Evolutionary conservation across 2,113 vertebrate genomes (phyloP), one percentile per base, ranked within the genome.

Genomic region (Drymodes brunneopygia): DNA sequence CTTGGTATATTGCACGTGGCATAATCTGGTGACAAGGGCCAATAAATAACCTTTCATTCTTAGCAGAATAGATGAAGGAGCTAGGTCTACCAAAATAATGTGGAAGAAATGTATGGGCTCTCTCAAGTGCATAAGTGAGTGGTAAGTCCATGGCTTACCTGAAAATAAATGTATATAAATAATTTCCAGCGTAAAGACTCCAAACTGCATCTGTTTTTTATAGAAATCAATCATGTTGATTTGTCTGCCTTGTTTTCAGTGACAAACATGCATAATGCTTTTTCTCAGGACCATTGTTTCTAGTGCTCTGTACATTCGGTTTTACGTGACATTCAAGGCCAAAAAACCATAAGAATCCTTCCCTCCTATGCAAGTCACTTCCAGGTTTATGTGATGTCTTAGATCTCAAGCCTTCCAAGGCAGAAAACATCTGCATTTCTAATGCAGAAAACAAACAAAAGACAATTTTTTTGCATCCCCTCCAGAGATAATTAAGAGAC

Each of bases 401-500:
- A 38, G 23, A 27, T 86, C 28, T 78, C 53, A 64, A 71, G 60
- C 57, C 65, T 89, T 87, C 29, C 31, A 56, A 71, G 48, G 31
- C n/a, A 71, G 48, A 85, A 92, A 62, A 84, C 31, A 42, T 92
- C 80, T 88, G 64, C 75, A 92, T 93, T 93, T 94, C n/a, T 87
- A 90, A 88, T 56, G 36, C 10, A 40, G 48, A 54, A 91, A 81
- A 79, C 38, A 95, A 87, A 62, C 25, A 91, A 95, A 87, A 58
- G 40, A 53, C 53, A 64, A 8, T 56, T 77, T 91, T 93, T 86
- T 90, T 71, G 3, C 82, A 65, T 71, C 74, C 57, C 28, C 66
- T 94, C 79, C 88, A 93, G 66, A 90, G 50, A 57, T 65, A 95
- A 95, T 95, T 80, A 96, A 82, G 73, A 90, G 42, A 71, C 13